These are phyloP conservation scores for Cottoperca gobio DNA, from an alignment of 2,797 vertebrate genomes.

Conservation along the genomic window DNA sequence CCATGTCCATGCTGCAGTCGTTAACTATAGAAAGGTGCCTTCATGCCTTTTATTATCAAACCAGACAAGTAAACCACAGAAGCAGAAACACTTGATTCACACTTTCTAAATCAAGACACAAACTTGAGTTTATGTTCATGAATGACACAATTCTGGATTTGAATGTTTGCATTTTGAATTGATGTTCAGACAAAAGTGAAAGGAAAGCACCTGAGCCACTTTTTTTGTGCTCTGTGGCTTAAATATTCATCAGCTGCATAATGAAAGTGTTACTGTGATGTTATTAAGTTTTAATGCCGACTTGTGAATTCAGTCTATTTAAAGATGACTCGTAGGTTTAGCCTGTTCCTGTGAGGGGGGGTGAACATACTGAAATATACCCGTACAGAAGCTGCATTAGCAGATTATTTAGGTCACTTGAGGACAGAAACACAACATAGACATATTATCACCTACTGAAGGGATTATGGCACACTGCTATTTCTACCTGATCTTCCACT, in stretches of 20 bases:
- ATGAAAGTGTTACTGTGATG: slow-evolving; percentile 27
- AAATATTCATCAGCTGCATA: slow-evolving; percentile 41
- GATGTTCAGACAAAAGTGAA: neutral
- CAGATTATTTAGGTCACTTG: neutral
- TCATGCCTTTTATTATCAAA: slow-evolving; percentile 14
- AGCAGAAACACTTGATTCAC: neutral
- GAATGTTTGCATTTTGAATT: slow-evolving; percentile 9
- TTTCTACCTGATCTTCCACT: neutral
- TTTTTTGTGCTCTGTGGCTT: neutral
- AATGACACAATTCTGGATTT: neutral
- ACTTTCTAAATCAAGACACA: neutral
- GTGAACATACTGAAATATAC: neutral
- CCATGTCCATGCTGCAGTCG: slow-evolving; percentile 58
- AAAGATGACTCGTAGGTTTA: neutral
- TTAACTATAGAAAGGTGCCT: slow-evolving; percentile 38
- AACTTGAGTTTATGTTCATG: neutral
- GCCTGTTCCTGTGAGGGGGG: neutral
- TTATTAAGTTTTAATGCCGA: slow-evolving; percentile 42
- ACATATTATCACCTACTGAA: too few species aligned
- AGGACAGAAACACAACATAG: neutral
- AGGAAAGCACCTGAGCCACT: neutral
- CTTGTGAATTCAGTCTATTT: slow-evolving; percentile 8
- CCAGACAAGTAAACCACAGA: neutral
- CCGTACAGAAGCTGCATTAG: neutral
- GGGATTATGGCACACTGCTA: too few species aligned